Evolutionary conservation across 2,888 invertebrate species (phyloP), one percentile per base, ranked within the genome.

Genomic region (Acrocera orbiculus): DNA sequence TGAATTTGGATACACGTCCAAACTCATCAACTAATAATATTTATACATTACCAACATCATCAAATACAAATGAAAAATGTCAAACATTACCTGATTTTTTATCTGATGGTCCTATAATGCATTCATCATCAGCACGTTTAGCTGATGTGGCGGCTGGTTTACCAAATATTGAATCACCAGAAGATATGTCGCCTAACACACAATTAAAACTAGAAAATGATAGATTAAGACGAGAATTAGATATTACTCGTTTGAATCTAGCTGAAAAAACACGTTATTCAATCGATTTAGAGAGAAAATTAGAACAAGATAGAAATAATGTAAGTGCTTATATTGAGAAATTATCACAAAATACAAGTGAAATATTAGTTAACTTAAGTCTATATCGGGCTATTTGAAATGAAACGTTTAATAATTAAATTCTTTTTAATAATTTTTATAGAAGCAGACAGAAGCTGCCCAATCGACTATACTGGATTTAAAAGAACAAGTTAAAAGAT

Each of bases 11-110:
- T 28, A 57, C 59, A 17, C 52, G 56, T 6, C 53, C 53, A 4
- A 56, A 52, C 27, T 58, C 59, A 1, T 46, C 45, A 3, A n/a
- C n/a, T n/a, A n/a, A n/a, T n/a, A n/a, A n/a, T n/a, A 38, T 42
- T 11, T 23, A n/a, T 11, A 4, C 27, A 15, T 42, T 46, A 2
- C 53, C 55, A 0, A 40, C 49, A 17, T 50, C 49, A 34, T 10
- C 14, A 11, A 38, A 38, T 30, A 34, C 32, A 13, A 30, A 28
- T 5, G 45, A 37, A 16, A 44, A 43, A 42, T 44, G 45, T 39
- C 48, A 70, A 52, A 66, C 69, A 43, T 55, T 78, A 40, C 77
- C 77, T 3, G 77, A 77, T 47, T 78, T 78, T 51, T 62, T 78
- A 19, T 73, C 74, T 3, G 77, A 78, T 47, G 76, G 76, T 5